Conservation (phyloP, 2,113 vertebrate genomes). For the Gavialis gangeticus region DNA sequence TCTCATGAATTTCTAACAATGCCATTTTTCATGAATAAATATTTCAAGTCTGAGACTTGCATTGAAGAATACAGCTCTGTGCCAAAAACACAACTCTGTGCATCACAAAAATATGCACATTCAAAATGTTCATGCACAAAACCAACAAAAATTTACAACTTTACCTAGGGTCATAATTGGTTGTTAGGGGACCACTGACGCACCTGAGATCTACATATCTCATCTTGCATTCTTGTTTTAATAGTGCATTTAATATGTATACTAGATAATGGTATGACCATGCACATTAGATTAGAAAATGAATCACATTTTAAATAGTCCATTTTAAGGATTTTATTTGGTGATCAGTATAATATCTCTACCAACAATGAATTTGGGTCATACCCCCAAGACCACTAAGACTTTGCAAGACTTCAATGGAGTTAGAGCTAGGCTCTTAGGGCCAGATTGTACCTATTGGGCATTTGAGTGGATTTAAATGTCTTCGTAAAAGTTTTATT, state of each 20-base stretch:
- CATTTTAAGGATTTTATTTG: background rate
- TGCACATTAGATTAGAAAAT: background rate
- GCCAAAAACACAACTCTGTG: background rate
- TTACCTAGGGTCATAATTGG: background rate
- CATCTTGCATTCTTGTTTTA: background rate
- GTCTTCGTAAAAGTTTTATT: no score
- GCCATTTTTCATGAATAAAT: background rate
- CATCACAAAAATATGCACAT: background rate
- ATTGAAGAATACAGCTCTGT: background rate
- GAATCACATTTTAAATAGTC: background rate
- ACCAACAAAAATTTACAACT: background rate
- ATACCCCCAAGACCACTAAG: background rate
- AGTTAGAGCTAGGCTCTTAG: background rate
- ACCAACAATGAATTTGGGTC: background rate
- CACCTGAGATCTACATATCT: background rate
- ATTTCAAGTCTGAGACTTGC: background rate
- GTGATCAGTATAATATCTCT: background rate
- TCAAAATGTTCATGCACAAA: background rate
- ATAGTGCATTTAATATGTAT: background rate
- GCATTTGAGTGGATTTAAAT: no score
- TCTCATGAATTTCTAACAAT: background rate
- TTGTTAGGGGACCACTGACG: background rate
- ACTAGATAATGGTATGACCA: background rate
- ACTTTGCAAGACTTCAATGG: background rate
- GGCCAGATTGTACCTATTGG: no score